These are phyloP conservation scores for Vespertilio murinus DNA, from an alignment of 2,797 vertebrate genomes.

Conservation along the genomic window DNA sequence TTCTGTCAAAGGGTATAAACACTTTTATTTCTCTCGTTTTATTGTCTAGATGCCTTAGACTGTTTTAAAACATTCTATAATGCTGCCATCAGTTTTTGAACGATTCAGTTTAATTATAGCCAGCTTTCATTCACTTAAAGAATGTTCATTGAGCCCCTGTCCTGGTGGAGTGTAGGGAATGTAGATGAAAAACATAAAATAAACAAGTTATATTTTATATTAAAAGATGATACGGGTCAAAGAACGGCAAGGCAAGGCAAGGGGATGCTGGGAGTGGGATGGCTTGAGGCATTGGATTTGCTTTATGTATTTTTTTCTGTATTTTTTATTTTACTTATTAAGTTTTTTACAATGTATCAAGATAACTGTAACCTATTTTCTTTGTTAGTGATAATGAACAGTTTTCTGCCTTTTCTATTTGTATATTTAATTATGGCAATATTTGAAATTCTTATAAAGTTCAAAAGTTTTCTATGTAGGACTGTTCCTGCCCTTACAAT, in stretches of 20 bases:
- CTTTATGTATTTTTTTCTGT: background rate
- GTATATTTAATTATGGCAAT: conserved; percentile 4
- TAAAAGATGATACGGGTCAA: background rate
- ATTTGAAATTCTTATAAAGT: background rate
- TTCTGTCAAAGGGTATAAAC: background rate
- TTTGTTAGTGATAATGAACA: background rate
- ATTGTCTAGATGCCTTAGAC: background rate
- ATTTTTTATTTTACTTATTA: background rate
- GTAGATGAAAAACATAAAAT: background rate
- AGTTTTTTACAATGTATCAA: background rate
- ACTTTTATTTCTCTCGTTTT: conserved; percentile 33
- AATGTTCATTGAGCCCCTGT: background rate
- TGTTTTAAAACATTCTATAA: background rate
- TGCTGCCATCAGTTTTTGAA: background rate
- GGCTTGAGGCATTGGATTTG: background rate
- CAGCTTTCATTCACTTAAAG: background rate
- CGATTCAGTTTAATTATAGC: background rate
- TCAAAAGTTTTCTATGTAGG: background rate
- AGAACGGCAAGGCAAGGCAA: background rate
- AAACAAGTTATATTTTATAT: background rate
- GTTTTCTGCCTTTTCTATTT: conserved; percentile 9
- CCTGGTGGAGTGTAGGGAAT: background rate
- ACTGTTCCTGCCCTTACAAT: background rate
- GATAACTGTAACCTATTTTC: background rate
- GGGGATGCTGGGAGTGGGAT: background rate